Base-by-base conservation (phyloP, 2,113 vertebrate genomes). In the Australoheros scitulus region DNA sequence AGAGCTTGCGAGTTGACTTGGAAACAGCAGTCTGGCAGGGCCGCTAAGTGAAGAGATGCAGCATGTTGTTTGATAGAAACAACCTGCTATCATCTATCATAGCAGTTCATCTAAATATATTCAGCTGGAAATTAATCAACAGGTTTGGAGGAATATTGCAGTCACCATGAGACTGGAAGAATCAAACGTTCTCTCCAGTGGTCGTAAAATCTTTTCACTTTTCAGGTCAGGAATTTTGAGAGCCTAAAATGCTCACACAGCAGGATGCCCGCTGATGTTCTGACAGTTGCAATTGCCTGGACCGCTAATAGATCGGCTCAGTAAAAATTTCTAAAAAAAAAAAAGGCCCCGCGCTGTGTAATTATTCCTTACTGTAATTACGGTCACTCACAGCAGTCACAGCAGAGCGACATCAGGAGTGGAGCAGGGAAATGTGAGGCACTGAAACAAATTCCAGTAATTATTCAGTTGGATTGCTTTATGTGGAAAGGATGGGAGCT, bases 361-460 rank as follows among this genome's bases (percentile, higher is more conserved):
- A 77, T 70, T 68, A 82, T 80, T 74, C 79, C 64, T 77, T 41
- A 26, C 76, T 65, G 59, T 61, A 80, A 88, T 89, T 70, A 86
- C 24, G 80, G 82, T 52, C 75, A 57, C 57, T 75, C n/a, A 70
- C 64, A 52, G 55, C 74, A 52, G 77, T 13, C 34, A 61, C n/a
- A 61, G 63, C 87, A 26, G 36, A 50, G 78, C 18, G 24, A 57
- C 75, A 80, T 41, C 47, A 24, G 68, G 61, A 36, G 55, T 36
- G 55, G n/a, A 78, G 59, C 47, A 29, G 47, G 17, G 64, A 68
- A 24, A 24, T 13, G 57, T 65, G 36, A 78, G 59, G 32, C 36
- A 17, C 20, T 77, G 61, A 61, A 57, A 75, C 17, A 50, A 68
- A 90, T 87, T 76, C 80, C 82, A 60, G 63, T 74, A 57, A 83